Base-by-base conservation (phyloP, 2,888 invertebrate genomes). In the Ariolimax columbianus region DNA sequence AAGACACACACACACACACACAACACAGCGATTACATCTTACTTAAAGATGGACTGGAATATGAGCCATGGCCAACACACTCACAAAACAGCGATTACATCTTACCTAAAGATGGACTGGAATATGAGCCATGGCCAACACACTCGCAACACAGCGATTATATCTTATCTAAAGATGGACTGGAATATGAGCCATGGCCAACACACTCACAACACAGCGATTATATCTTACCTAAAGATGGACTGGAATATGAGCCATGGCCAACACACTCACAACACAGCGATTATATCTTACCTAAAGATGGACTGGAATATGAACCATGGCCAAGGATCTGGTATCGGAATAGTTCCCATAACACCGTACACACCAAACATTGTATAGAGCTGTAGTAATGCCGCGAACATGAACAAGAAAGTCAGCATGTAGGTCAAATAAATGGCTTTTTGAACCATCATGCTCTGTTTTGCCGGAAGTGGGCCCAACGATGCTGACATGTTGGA, bases 181-280 rank as follows among this genome's bases (percentile, higher is more conserved):
- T 96, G 95, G 89, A 95, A 95, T 43, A 94, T 90, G 78, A 95
- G 94, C 96, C 96, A 96, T 0, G 95, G 95, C 95, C 95, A 95
- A 33, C 26, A 55, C 17, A 26, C 38, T 17, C 30, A 40, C 75
- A 40, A 38, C 36, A 2, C 19, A 73, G 6, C 19, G 23, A 55
- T 55, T 55, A 3, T 17, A n/a, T 82, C 88, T 87, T 82, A 91
- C 91, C 91, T 90, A 83, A 85, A 88, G 7, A 90, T 89, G 6
- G 95, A 95, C 89, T 96, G 95, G 89, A 95, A 95, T 43, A 94
- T 90, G 78, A 95, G 94, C 96, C 96, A 96, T 0, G 95, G 95
- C 95, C 95, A 95, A 51, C 23, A 1, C n/a, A n/a, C n/a, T n/a
- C n/a, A n/a, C n/a, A n/a, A n/a, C 23, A n/a, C n/a, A n/a, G n/a